Percentiles rank a stretch among this genome's conserved stretches.
These are phyloP conservation scores for Drosophila cardini DNA, from an alignment of 1,140 invertebrate species.

Conservation along the genomic window DNA sequence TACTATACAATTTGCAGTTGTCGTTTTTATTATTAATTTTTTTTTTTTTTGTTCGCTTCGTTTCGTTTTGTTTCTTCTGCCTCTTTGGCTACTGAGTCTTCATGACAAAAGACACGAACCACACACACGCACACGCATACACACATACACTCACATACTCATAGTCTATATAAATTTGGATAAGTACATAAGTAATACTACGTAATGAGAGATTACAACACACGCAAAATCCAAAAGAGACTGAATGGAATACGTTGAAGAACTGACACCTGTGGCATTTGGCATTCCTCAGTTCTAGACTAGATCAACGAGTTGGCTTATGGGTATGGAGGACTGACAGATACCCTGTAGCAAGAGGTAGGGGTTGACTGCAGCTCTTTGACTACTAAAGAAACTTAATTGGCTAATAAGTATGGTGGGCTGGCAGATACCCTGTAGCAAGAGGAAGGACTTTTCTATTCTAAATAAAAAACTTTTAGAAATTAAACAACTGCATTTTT, in stretches of 20 bases:
- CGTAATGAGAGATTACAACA: conserved; percentile 19
- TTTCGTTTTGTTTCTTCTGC: conserved; percentile 1
- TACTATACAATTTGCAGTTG: conserved; percentile 76
- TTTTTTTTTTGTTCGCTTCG: conserved; percentile 41
- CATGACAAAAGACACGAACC: conserved; percentile 42
- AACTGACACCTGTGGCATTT: conserved; percentile 17
- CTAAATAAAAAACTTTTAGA: no score
- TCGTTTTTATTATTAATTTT: no score
- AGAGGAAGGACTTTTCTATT: no score
- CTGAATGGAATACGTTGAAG: not conserved
- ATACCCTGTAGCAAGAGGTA: not conserved
- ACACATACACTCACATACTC: not conserved
- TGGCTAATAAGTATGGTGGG: no score
- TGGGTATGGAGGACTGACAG: not conserved
- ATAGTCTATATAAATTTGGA: conserved; percentile 4
- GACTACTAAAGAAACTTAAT: no score
- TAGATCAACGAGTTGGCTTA: conserved; percentile 1
- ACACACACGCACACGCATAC: conserved; percentile 1
- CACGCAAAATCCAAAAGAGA: not conserved
- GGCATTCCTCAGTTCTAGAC: conserved; percentile 3
- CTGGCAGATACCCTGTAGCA: no score
- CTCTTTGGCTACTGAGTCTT: conserved; percentile 17
- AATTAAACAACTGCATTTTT: no score
- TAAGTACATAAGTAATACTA: conserved; percentile 13
- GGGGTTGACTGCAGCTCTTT: no score